Percentiles rank a stretch among this genome's conserved stretches.
These are phyloP conservation scores for Pogonocherus hispidulus DNA, from an alignment of 2,888 invertebrate species.

Conservation along the genomic window DNA sequence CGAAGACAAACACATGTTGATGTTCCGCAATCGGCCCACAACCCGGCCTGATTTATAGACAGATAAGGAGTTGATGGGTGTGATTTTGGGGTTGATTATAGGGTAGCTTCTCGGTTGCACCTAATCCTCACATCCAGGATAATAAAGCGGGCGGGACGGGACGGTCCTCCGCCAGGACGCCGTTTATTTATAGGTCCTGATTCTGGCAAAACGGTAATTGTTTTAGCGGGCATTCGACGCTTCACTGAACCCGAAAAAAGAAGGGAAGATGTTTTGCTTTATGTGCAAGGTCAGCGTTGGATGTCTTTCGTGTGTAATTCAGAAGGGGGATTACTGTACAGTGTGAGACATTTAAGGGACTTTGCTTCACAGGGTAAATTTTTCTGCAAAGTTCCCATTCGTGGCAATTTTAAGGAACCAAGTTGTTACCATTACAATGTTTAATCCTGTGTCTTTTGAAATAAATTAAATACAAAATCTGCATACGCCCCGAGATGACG, in stretches of 20 bases:
- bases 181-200: conserved; percentile 4
- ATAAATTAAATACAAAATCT: no score
- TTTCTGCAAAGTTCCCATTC: no score
- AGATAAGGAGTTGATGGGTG: conserved; percentile 40
- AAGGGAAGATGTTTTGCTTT: background rate
- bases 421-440: no score
- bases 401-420: no score
- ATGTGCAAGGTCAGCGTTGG: no score
- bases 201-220: background rate
- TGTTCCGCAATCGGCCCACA: conserved; percentile 11
- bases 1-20: conserved; percentile 25
- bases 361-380: no score
- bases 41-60: conserved; percentile 39
- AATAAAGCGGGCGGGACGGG: conserved; percentile 17
- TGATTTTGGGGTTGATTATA: conserved; percentile 46
- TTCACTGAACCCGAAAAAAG: background rate
- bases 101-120: conserved; percentile 44
- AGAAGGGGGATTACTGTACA: no score
- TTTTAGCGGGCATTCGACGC: background rate
- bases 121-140: conserved; percentile 37
- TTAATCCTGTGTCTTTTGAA: no score
- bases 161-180: background rate
- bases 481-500: no score
- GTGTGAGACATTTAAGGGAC: no score
- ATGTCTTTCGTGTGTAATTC: no score